Percentiles rank a stretch among this genome's conserved stretches.
These are phyloP conservation scores for Alsophila aescularia DNA, from an alignment of 2,888 invertebrate genomes.

Conservation along the genomic window DNA sequence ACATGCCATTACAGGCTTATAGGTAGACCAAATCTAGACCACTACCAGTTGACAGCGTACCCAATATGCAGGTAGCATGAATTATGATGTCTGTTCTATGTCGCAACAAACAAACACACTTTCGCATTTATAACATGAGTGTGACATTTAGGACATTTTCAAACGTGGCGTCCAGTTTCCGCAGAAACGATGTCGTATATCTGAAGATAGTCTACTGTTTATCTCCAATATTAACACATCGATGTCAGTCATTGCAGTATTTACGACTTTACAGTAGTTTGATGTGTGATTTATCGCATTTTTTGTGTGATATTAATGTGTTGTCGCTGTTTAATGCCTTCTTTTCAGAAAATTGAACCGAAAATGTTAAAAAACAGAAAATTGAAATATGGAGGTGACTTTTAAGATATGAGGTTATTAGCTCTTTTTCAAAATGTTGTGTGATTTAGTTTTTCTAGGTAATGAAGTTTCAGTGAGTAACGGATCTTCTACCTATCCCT, in stretches of 20 bases:
- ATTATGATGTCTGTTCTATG: too few species aligned
- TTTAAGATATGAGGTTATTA: not conserved
- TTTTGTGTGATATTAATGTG: conserved; percentile 15
- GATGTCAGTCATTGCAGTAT: conserved; percentile 10
- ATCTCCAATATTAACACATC: not conserved
- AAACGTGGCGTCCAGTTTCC: too few species aligned
- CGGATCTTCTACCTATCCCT: too few species aligned
- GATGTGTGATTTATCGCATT: conserved; percentile 14
- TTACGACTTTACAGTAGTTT: conserved; percentile 14
- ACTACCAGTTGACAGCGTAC: too few species aligned
- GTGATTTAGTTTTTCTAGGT: not conserved
- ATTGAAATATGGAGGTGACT: not conserved
- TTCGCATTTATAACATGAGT: too few species aligned
- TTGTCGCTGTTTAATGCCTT: conserved; percentile 10
- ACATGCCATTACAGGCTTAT: too few species aligned
- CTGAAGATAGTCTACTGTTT: conserved; percentile 5
- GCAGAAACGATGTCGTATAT: too few species aligned
- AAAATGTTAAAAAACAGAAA: not conserved
- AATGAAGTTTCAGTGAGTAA: too few species aligned
- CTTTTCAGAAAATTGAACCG: not conserved
- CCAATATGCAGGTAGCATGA: too few species aligned
- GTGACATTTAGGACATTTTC: too few species aligned
- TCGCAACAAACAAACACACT: too few species aligned
- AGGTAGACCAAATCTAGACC: too few species aligned
- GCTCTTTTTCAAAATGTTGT: not conserved